Conservation (phyloP, 2,113 vertebrate genomes). For the Tragelaphus scriptus region DNA sequence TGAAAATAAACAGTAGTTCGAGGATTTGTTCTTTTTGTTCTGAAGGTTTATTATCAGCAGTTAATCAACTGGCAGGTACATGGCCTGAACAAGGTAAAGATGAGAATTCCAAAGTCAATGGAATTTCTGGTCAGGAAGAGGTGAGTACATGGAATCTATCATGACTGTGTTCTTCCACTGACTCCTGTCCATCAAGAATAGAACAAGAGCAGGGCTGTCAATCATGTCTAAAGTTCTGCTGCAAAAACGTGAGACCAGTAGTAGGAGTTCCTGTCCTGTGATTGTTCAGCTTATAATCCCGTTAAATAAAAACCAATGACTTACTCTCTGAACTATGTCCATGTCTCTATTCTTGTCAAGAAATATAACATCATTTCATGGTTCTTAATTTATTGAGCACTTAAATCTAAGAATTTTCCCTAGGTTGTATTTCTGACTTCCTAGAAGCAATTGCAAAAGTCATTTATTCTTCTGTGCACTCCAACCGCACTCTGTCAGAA, state of each 20-base stretch:
- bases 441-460: slow-evolving; percentile 37
- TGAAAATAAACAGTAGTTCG: not conserved
- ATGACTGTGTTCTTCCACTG: accelerated
- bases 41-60: not conserved
- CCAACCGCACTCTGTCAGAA: not conserved
- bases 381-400: slow-evolving; percentile 29
- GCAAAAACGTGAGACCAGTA: not conserved
- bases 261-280: not conserved
- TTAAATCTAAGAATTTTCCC: slow-evolving; percentile 28
- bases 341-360: not conserved
- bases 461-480: slow-evolving; percentile 25
- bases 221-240: not conserved
- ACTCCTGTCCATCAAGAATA: not conserved
- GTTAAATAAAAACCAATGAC: not conserved
- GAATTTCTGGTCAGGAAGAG: not conserved
- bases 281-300: not conserved
- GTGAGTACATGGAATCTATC: not conserved
- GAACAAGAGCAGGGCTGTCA: accelerated
- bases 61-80: not conserved
- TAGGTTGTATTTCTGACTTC: slow-evolving; percentile 41
- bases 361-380: slow-evolving; percentile 10
- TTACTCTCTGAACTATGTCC: not conserved
- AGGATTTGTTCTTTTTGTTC: not conserved
- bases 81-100: not conserved
- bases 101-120: not conserved